Base-by-base conservation (phyloP, 2,113 vertebrate species). In the Otus sunia region DNA sequence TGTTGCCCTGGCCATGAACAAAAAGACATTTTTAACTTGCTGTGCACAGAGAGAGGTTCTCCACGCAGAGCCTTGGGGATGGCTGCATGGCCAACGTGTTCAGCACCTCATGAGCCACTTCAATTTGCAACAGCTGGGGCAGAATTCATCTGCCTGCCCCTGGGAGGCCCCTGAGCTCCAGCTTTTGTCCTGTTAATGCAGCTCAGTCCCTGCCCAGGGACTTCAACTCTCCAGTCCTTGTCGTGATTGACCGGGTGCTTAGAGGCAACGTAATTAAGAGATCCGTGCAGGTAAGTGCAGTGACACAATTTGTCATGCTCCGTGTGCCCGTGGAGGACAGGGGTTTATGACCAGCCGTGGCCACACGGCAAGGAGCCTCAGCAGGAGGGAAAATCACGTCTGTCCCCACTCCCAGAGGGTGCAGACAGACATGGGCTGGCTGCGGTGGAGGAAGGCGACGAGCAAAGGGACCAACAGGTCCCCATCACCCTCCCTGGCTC, bases 351-450 rank as follows among this genome's bases (percentile, higher is more conserved):
- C 5, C 60, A 64, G 39, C 30, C 32, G 5, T 0, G 3, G 59
- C 66, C 34, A 1, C 15, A 4, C 3, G 0, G 17, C 66, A 17
- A 49, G 55, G 37, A 77, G 13, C 25, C 5, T 21, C 41, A 11
- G 66, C 45, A 63, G 55, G 30, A 86, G 50, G 39, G 37, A 34
- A 43, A 34, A 53, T 3, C 1, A 5, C 4, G 0, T 5, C 32
- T 2, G 6, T 23, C 15, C 12, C 21, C 21, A 3, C 12, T 3
- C 1, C 37, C 47, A 27, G 15, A 1, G 7, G 29, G 22, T 16
- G 43, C 9, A 10, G 78, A 4, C 0, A 15, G 80, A 32, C 34
- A 7, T 0, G 0, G 2, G n/a, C 26, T 69, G 0, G 0, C n/a
- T 5, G 53, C 0, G 5, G 21, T 13, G 43, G 4, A 37, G 30